Evolutionary conservation across 2,797 vertebrate genomes (phyloP), one percentile per base, ranked within the genome.

Genomic region (Buceros bicornis): DNA sequence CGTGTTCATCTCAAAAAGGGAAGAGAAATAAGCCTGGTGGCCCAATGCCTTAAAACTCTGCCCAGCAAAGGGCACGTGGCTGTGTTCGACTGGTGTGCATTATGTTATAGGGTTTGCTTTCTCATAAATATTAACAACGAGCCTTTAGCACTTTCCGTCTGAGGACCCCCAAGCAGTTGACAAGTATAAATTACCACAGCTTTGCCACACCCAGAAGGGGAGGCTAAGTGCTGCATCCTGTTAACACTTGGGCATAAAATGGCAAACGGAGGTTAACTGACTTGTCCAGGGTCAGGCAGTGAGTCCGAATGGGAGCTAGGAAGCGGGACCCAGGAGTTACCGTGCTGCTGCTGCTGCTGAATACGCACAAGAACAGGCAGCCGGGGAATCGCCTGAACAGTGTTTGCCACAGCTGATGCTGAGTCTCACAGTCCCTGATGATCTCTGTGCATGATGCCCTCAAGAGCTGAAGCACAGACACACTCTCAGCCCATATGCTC

Each of bases 161-260:
- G n/a, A 89, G 65, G 33, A 76, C 83, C 60, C 62, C 87, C 73
- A 87, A 91, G 56, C 79, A 80, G 40, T 51, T 89, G 58, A 86
- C 53, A 87, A 72, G 17, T 33, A 72, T 1, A 18, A 92, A 78
- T 93, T 96, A 67, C 40, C 28, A 53, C 90, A 90, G 50, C 15
- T 64, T 81, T 71, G 17, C 20, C 57, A 65, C 25, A 84, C 13
- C 50, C 61, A 29, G 72, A 72, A 76, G 37, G 42, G 26, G 16
- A 83, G 22, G 20, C 15, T 31, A 48, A 77, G 13, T 29, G 40
- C 74, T 64, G 5, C 47, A 43, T 40, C 58, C 19, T 62, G 76
- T 65, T 35, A 92, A 72, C 73, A 66, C 11, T 54, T 15, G 22
- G 42, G 43, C 31, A 57, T 47, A 37, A 82, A 66, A 54, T 53